These are phyloP conservation scores for Yoshiicerus persimilis DNA, from an alignment of 1,140 invertebrate species.

Conservation along the genomic window DNA sequence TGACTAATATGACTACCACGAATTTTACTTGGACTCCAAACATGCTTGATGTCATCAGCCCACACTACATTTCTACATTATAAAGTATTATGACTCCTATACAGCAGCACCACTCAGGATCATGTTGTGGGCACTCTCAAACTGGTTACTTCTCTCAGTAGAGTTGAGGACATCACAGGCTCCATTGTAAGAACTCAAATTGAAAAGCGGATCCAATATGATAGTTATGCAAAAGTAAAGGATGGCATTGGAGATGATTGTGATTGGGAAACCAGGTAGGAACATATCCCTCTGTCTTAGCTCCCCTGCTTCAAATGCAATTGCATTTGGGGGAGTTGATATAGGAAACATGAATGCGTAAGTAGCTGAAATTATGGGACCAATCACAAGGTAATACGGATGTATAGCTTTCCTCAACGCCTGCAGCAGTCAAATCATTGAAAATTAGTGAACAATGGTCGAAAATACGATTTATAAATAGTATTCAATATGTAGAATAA, in stretches of 20 bases:
- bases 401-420: not conserved
- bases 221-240: not conserved
- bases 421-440: not conserved
- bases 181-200: not conserved
- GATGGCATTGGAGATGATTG: not conserved
- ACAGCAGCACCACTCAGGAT: too few relatives aligned
- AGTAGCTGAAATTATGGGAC: conserved; percentile 74
- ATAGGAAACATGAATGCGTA: conserved; percentile 77
- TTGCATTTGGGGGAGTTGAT: conserved; percentile 87
- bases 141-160: not conserved
- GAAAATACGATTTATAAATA: too few relatives aligned
- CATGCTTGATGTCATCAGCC: too few relatives aligned
- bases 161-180: not conserved
- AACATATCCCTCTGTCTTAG: not conserved
- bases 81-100: too few relatives aligned
- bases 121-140: too few relatives aligned
- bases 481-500: not conserved
- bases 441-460: not conserved
- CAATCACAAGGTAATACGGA: conserved; percentile 72
- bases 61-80: too few relatives aligned
- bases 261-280: not conserved
- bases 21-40: too few relatives aligned
- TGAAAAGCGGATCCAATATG: not conserved
- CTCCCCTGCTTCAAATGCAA: conserved; percentile 65
- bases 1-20: too few relatives aligned